These are phyloP conservation scores for Dinomys branickii DNA, from an alignment of 2,113 vertebrate species.

Conservation along the genomic window DNA sequence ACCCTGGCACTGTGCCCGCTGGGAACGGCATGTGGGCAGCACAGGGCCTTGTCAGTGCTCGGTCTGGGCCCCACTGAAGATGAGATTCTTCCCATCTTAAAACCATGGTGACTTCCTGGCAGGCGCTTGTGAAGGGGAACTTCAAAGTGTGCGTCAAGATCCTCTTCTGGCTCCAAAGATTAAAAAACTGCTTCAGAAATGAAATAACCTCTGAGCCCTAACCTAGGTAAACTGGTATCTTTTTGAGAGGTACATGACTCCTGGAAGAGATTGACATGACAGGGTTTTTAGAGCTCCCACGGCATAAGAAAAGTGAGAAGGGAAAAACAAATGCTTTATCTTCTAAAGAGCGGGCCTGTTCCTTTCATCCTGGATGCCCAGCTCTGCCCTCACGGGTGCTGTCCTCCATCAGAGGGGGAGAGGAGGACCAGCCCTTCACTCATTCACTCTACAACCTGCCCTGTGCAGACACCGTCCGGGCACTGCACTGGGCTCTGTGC, in stretches of 20 bases:
- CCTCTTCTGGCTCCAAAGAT: conserved; percentile 64
- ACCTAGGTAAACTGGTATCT: not conserved
- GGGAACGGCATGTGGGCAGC: not conserved
- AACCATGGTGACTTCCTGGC: not conserved
- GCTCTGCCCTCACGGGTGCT: not conserved
- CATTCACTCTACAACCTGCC: not conserved
- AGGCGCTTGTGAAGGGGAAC: not conserved
- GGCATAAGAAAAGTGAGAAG: conserved; percentile 29
- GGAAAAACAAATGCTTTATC: not conserved
- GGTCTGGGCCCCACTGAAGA: not conserved
- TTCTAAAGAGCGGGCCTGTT: not conserved
- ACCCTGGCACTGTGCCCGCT: rapidly evolving
- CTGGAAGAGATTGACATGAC: conserved; percentile 14
- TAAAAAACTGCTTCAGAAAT: conserved; percentile 33
- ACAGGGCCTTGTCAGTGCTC: not conserved
- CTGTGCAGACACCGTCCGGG: not conserved
- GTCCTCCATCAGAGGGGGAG: conserved; percentile 4
- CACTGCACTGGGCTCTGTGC: not conserved
- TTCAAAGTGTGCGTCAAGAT: conserved; percentile 51
- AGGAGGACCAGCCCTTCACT: not conserved
- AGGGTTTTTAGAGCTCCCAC: conserved; percentile 19
- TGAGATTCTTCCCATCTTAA: not conserved
- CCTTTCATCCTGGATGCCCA: conserved; percentile 52
- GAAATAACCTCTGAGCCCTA: conserved; percentile 52
- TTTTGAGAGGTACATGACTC: conserved; percentile 39